Percentiles rank a stretch among this genome's conserved stretches.
Evolutionary conservation across 2,797 vertebrate species (phyloP).

Genomic region (Cynodonichthys magdalenae): DNA sequence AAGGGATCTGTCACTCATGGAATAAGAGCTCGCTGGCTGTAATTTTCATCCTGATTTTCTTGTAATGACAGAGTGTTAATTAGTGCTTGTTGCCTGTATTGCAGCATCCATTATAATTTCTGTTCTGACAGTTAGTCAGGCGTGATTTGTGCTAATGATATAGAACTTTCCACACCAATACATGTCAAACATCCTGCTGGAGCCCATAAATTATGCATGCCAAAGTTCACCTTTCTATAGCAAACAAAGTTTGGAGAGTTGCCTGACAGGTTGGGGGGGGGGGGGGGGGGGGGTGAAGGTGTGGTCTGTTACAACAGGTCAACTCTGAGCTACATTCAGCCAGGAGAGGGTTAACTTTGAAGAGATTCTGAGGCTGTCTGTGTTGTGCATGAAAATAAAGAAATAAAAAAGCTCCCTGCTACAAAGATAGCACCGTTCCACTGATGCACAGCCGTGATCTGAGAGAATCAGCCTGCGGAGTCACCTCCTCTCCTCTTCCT

Average conservation of each 20-base stretch:
- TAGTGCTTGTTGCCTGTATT: constrained; percentile 51
- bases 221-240: constrained; percentile 5
- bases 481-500: constrained; percentile 37
- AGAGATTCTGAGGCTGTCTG: constrained; percentile 5
- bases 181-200: constrained; percentile 44
- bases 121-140: constrained; percentile 60
- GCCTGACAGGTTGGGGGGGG: neutral
- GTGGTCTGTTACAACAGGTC: neutral
- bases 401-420: constrained; percentile 27
- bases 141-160: constrained; percentile 57
- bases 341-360: constrained; percentile 1
- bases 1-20: constrained; percentile 33
- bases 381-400: constrained; percentile 23
- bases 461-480: neutral
- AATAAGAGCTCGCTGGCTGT: constrained; percentile 30
- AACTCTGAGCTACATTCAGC: neutral
- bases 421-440: constrained; percentile 19
- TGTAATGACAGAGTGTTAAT: constrained; percentile 59
- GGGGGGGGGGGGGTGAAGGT: constrained; percentile 32
- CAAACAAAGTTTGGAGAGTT: constrained; percentile 31
- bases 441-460: neutral
- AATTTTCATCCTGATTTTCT: constrained; percentile 50
- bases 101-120: constrained; percentile 53
- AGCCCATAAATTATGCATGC: constrained; percentile 45
- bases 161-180: constrained; percentile 48